Evolutionary conservation across 2,888 invertebrate species (phyloP).

Genomic region (Orthonychiurus folsomi): DNA sequence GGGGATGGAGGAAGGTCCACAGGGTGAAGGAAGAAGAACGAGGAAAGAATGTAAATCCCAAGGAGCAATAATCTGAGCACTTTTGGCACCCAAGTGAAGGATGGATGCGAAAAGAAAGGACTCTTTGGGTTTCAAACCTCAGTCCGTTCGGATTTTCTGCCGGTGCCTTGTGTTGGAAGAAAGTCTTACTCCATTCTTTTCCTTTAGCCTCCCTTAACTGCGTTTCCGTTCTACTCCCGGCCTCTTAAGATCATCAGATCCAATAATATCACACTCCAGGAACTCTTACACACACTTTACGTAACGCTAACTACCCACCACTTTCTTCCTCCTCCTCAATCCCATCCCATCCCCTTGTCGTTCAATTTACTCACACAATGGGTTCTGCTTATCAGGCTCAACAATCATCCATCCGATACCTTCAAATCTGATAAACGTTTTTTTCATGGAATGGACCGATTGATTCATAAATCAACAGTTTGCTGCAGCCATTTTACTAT

Average conservation of each 20-base stretch:
- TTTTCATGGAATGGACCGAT: too few relatives aligned
- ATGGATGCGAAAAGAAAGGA: conserved; percentile 1
- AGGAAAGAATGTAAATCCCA: conserved; percentile 25
- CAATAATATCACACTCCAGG: conserved; percentile 14
- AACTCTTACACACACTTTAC: conserved; percentile 9
- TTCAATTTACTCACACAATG: too few relatives aligned
- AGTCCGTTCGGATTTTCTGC: too few relatives aligned
- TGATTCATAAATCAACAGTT: too few relatives aligned
- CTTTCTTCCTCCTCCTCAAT: too few relatives aligned
- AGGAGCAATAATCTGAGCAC: conserved; percentile 36
- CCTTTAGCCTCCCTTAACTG: background rate
- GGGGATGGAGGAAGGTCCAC: background rate
- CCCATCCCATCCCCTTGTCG: too few relatives aligned
- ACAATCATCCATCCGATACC: too few relatives aligned
- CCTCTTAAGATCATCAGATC: conserved; percentile 3
- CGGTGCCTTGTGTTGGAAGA: background rate
- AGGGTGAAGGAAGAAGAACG: background rate
- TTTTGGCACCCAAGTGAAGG: conserved; percentile 26
- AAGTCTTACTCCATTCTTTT: background rate
- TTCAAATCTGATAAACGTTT: too few relatives aligned
- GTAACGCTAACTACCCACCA: too few relatives aligned
- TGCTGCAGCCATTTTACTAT: too few relatives aligned
- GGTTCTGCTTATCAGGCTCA: too few relatives aligned
- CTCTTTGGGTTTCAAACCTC: background rate
- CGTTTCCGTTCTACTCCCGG: background rate